Base-by-base conservation (phyloP, 1,140 invertebrate species). In the Drosophila azteca region DNA sequence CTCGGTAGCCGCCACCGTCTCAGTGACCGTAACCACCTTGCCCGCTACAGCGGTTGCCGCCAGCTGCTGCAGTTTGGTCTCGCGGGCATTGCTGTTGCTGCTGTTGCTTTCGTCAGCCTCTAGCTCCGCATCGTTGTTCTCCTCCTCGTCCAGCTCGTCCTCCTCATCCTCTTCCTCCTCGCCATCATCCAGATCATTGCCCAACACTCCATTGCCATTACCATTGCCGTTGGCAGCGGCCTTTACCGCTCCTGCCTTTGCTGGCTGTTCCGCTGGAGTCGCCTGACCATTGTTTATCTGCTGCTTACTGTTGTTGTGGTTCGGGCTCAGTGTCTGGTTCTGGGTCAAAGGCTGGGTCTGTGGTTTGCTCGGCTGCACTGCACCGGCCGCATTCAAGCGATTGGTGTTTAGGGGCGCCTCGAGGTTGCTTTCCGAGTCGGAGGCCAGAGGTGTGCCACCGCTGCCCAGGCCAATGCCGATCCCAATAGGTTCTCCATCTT, bases 331-430 rank as follows among this genome's bases (percentile, higher is more conserved):
- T 50, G 57, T 62, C 60, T 70, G 35, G 51, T 55, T 35, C 48
- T 64, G 54, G 59, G 55, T 46, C 35, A 20, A 59, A 50, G 48
- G 75, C 73, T 39, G 46, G 45, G n/a, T 51, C 52, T 59, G 51
- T 60, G 45, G 41, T 44, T 39, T 68, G 48, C 55, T 58, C 44
- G 52, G 50, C 69, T 62, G 49, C 45, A 59, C 43, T 24, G 58
- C 66, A 50, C 17, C 31, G 61, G 55, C 64, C 54, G 46, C 45
- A 53, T 51, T 43, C 39, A 79, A 62, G 46, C 59, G 72, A 45
- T 93, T 93, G 49, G 92, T 92, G 61, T 91, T 79, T 15, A 91
- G 85, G 31, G 93, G 93, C 79, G 93, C 93, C 90, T 94, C 94
- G 39, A 94, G 90, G 83, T 94, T 94, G 72, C 94, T 94, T 72